A percentile compares a stretch with the other conserved stretches of the same genome.
phyloP scores from a whole-genome alignment of 2,113 vertebrate genomes.

The Anoplopoma fimbria region DNA sequence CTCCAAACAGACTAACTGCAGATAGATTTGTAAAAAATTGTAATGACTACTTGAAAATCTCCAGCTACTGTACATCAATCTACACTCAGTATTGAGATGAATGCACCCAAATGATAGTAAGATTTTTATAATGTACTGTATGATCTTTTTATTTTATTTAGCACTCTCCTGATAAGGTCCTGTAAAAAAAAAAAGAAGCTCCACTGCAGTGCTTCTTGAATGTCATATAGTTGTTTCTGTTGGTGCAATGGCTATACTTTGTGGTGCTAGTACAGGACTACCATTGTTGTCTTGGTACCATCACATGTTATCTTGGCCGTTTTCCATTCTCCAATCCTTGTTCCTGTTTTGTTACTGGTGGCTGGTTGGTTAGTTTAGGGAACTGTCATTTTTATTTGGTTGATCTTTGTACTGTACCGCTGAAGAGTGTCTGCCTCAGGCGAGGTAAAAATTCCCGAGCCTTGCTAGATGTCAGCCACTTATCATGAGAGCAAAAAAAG shows the following conservation, averaged over 20 bases:
- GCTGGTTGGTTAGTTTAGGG: slow-evolving; percentile 49
- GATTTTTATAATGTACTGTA: slow-evolving; percentile 61
- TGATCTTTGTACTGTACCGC: slow-evolving; percentile 75
- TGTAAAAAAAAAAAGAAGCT: slow-evolving; percentile 47
- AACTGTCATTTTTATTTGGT: slow-evolving; percentile 58
- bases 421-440: slow-evolving; percentile 65
- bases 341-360: slow-evolving; percentile 37
- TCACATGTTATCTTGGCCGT: slow-evolving; percentile 41
- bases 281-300: slow-evolving; percentile 44
- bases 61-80: slow-evolving; percentile 66
- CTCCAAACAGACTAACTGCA: slow-evolving; percentile 49
- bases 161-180: slow-evolving; percentile 47
- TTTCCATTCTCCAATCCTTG: slow-evolving; percentile 35
- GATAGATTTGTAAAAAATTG: slow-evolving; percentile 54
- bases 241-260: slow-evolving; percentile 65
- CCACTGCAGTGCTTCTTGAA: slow-evolving; percentile 69
- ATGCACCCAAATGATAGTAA: slow-evolving; percentile 52
- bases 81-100: slow-evolving; percentile 49
- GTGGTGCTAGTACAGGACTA: slow-evolving; percentile 65
- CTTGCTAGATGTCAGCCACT: slow-evolving; percentile 59
- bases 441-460: slow-evolving; percentile 44
- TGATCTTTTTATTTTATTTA: slow-evolving; percentile 31
- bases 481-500: slow-evolving; percentile 57
- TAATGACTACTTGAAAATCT: slow-evolving; percentile 73
- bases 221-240: slow-evolving; percentile 68